phyloP scores from a whole-genome alignment of 2,797 vertebrate species.

The Melanotaenia boesemani region DNA sequence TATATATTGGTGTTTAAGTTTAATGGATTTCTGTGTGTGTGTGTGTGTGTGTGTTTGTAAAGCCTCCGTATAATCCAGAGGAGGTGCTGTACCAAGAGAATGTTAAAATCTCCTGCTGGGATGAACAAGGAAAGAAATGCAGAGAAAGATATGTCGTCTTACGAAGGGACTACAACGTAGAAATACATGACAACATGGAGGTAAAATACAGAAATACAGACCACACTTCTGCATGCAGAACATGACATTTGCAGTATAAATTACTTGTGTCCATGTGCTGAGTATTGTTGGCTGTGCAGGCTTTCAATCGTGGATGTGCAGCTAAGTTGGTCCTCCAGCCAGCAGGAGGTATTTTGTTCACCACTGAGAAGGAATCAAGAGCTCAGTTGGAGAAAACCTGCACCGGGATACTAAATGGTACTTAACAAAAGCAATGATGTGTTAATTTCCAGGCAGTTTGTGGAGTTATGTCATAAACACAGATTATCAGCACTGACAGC shows the following conservation, averaged over 20 bases:
- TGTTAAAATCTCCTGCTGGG: conserved; percentile 77
- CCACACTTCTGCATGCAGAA: neutral
- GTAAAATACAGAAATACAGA: conserved; percentile 63
- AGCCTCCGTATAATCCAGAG: conserved; percentile 58
- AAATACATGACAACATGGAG: conserved; percentile 90
- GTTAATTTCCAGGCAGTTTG: neutral
- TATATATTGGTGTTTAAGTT: neutral
- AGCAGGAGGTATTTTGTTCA: conserved; percentile 86
- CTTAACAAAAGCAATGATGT: conserved; percentile 18
- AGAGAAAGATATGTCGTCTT: conserved; percentile 87
- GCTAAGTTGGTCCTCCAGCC: conserved; percentile 85
- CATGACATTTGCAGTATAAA: neutral
- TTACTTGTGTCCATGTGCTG: neutral
- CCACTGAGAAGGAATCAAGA: conserved; percentile 87
- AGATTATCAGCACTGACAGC: neutral
- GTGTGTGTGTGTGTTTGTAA: conserved; percentile 20
- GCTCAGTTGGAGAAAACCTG: conserved; percentile 86
- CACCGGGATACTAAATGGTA: conserved; percentile 85
- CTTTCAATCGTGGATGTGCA: conserved; percentile 83
- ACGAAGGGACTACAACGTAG: conserved; percentile 85
- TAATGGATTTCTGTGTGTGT: conserved; percentile 7
- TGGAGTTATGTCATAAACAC: neutral
- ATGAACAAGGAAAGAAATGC: conserved; percentile 90
- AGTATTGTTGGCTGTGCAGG: conserved; percentile 69
- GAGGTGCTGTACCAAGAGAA: conserved; percentile 85